phyloP scores from a whole-genome alignment of 2,797 vertebrate species.

The Labroides dimidiatus region DNA sequence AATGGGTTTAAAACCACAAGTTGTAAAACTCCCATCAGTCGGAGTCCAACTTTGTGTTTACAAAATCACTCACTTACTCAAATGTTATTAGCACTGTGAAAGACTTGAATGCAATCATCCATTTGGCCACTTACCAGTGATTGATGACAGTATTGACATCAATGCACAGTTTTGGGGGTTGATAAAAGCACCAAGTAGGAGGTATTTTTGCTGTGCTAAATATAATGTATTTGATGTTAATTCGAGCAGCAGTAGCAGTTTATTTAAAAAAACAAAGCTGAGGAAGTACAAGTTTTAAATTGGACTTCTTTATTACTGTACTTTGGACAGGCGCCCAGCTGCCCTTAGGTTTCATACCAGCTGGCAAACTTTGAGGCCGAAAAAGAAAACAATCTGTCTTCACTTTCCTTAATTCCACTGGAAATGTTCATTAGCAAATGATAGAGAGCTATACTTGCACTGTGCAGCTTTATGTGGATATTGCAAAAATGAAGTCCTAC shows the following conservation, averaged over 20 bases:
- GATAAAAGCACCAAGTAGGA: background rate
- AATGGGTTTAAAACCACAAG: constrained; percentile 25
- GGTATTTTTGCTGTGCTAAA: background rate
- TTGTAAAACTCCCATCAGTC: constrained; percentile 42
- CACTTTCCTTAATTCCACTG: background rate
- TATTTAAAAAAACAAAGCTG: background rate
- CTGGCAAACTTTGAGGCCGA: constrained; percentile 31
- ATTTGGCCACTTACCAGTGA: background rate
- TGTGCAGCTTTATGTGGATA: background rate
- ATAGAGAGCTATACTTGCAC: constrained; percentile 2
- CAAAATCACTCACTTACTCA: constrained; percentile 20
- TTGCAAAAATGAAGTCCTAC: background rate
- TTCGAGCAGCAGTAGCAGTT: constrained; percentile 1
- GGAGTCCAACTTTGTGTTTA: constrained; percentile 13
- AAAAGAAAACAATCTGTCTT: constrained; percentile 26
- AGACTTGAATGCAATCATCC: background rate
- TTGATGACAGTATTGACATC: background rate
- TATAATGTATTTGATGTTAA: constrained; percentile 11
- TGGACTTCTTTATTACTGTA: constrained; percentile 37
- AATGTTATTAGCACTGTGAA: background rate
- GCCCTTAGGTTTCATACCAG: constrained; percentile 37
- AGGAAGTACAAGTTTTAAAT: constrained; percentile 29
- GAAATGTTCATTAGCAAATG: constrained; percentile 30
- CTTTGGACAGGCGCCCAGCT: constrained; percentile 29
- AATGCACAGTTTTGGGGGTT: background rate